phyloP scores from a whole-genome alignment of 2,888 invertebrate species.

The Doris montereyensis region DNA sequence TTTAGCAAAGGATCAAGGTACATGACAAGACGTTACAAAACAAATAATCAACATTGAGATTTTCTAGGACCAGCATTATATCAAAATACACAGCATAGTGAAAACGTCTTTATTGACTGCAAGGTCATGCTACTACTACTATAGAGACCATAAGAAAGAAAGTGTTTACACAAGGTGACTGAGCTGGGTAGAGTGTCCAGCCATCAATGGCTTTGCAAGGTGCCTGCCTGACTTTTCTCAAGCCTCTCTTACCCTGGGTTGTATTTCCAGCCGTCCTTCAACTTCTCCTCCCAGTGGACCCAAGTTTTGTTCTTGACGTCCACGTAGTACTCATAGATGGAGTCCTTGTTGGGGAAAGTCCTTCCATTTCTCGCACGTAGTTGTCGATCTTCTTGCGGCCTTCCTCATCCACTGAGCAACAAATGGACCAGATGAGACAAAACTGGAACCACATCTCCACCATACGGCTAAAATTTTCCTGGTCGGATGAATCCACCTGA shows the following conservation, averaged over 20 bases:
- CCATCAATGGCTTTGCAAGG: no score
- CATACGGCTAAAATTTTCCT: slow-evolving; percentile 69
- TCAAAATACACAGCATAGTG: no score
- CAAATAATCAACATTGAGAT: no score
- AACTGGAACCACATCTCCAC: slow-evolving; percentile 73
- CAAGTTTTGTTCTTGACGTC: slow-evolving; percentile 82
- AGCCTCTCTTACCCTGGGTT: slow-evolving; percentile 79
- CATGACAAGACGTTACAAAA: no score
- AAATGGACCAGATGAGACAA: slow-evolving; percentile 74
- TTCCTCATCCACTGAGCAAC: slow-evolving; percentile 73
- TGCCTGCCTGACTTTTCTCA: no score
- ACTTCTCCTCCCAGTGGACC: slow-evolving; percentile 85
- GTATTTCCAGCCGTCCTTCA: slow-evolving; percentile 83
- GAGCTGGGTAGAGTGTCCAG: no score
- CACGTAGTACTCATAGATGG: slow-evolving; percentile 91
- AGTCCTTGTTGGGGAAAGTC: slow-evolving; percentile 87
- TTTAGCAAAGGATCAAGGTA: no score
- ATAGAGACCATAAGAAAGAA: no score
- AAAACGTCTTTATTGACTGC: no score
- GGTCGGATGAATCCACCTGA: slow-evolving; percentile 67
- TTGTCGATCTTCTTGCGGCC: slow-evolving; percentile 73
- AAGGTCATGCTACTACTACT: no score
- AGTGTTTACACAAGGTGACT: no score
- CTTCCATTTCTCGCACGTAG: slow-evolving; percentile 73
- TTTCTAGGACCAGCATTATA: no score